Conservation (phyloP, 2,888 invertebrate species). For the Rosalia funebris region DNA sequence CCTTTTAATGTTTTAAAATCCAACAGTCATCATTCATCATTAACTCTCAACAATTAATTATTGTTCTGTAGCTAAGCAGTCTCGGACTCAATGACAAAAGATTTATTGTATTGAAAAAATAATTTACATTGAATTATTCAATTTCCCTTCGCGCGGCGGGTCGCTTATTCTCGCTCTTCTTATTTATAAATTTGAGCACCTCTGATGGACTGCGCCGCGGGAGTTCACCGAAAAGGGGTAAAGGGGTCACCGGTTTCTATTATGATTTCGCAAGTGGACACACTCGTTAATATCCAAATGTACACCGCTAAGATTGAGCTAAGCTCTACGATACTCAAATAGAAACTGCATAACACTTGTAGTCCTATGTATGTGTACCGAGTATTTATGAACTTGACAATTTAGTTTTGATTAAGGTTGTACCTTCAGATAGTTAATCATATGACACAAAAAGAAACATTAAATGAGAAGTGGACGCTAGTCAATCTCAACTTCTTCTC, state of each 20-base stretch:
- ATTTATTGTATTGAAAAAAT: conserved; percentile 63
- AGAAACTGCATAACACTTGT: no score
- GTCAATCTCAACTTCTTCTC: no score
- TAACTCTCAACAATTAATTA: conserved; percentile 63
- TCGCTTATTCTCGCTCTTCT: conserved; percentile 52
- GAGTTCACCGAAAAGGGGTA: conserved; percentile 28
- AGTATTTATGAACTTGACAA: no score
- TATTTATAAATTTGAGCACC: conserved; percentile 50
- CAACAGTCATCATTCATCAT: conserved; percentile 64
- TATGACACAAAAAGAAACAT: no score
- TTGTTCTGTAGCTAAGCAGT: conserved; percentile 57
- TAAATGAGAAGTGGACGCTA: no score
- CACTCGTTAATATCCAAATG: no score
- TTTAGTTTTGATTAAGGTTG: no score
- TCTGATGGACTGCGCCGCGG: conserved; percentile 42
- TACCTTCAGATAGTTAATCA: no score
- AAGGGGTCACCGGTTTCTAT: conserved; percentile 5
- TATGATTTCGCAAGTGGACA: conserved; percentile 20
- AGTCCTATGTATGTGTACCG: no score
- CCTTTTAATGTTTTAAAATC: conserved; percentile 60
- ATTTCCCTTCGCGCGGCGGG: conserved; percentile 54
- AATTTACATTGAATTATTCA: conserved; percentile 63
- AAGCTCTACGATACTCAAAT: no score
- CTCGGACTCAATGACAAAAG: conserved; percentile 61
- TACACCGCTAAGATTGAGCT: no score